Base-by-base conservation (phyloP, 2,888 invertebrate genomes). In the Pandemis heparana region DNA sequence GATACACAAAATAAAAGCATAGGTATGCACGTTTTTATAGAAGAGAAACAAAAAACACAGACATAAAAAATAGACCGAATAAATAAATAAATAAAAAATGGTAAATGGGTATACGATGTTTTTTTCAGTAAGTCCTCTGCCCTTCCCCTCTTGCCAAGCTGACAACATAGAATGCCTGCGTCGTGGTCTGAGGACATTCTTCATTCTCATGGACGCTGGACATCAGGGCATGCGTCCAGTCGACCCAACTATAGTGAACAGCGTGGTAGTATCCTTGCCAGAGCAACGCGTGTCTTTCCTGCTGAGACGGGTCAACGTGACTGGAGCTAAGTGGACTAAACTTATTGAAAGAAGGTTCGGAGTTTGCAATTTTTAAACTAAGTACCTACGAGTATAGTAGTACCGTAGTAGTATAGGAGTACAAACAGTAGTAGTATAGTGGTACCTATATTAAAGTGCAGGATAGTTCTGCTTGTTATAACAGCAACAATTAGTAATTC, bases 241-340 rank as follows among this genome's bases (percentile, higher is more conserved):
- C 4, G 94, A 94, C 77, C 94, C 94, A 0, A 77, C 78, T 7
- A 77, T 84, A 53, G 81, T 94, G 70, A 91, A 92, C 79, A 94
- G 94, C 79, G 85, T 94, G 0, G 82, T 88, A 2, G 81, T 94
- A 0, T 78, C 88, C 10, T 80, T 90, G 62, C 92, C 93, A 0
- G 89, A 91, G 43, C 81, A 89, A 10, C 89, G 90, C 74, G 84
- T 88, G 82, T 85, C 91, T n/a, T 84, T 92, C 76, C 77, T 90
- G 71, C 75, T 94, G 78, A 85, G 94, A 76, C 89, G 86, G 70
- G 82, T 92, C 56, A 94, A 92, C 71, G 92, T 92, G 18, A 93
- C 92, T 10, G 94, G 94, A 1, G 92, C 88, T 39, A 88, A 86
- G 68, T 94, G 94, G 94, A 92, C 90, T 0, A 91, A 88, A 78